Base-by-base conservation (phyloP, 2,888 invertebrate species). In the Adineta ricciae region DNA sequence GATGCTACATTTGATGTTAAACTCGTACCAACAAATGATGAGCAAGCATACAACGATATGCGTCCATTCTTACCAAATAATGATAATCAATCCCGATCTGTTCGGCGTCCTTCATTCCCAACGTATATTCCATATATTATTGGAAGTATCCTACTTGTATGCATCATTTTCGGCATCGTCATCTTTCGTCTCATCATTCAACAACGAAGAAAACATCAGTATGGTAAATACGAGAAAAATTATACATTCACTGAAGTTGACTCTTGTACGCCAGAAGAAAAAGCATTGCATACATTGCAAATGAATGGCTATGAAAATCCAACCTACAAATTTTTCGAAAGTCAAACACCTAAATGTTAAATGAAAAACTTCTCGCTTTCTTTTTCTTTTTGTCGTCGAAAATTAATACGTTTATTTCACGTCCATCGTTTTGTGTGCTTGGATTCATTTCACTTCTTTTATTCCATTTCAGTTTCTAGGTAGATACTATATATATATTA, bases 241-340 rank as follows among this genome's bases (percentile, higher is more conserved):
- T 78, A 78, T 38, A 5, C n/a, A 36, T 78, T 78, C n/a, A 78
- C 41, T 24, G 78, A 41, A 78, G 32, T 78, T 78, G 78, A 78
- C 14, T 7, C n/a, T 95, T 96, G 24, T 78, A 38, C 41, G 86
- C 97, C 97, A 9, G 98, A 99, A 90, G 98, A 99, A 91, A 93
- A 96, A 91, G 97, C 98, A 91, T 96, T 98, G 86, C 95, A 96
- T 90, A 97, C 97, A 92, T 98, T 99, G 98, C 99, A 99, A 92
- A 96, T 98, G 91, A 99, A 98, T 91, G 99, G 99, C 90, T 99
- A 99, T 92, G 99, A 99, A 92, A 99, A 99, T 92, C 99, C 99
- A 87, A 99, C 99, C 90, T 99, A 99, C 93, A 97, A 97, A 93
- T 98, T 98, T 92, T 98, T 98, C 92, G 98, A 99, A 86, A 87